Conservation (phyloP, 1,140 invertebrate genomes). For the Drosophila nigromelanica region DNA sequence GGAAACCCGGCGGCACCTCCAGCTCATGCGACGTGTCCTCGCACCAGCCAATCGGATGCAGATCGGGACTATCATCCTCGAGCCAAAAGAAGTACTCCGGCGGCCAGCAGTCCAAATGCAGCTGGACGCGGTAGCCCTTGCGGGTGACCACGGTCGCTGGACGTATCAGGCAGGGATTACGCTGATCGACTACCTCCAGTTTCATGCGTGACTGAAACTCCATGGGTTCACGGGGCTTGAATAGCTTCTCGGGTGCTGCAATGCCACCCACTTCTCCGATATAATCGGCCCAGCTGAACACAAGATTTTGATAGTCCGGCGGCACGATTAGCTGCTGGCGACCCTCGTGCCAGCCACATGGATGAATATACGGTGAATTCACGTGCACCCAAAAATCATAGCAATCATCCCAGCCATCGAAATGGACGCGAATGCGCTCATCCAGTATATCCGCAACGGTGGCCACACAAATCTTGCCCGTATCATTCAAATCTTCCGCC, state of each 20-base stretch:
- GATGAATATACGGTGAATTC: conserved; percentile 96
- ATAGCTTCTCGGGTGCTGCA: conserved; percentile 92
- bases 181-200: conserved; percentile 95
- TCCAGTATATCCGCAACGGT: conserved; percentile 93
- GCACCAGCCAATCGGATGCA: conserved; percentile 97
- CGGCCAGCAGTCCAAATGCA: conserved; percentile 97
- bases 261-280: conserved; percentile 88
- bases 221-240: conserved; percentile 90
- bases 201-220: conserved; percentile 95
- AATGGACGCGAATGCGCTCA: conserved; percentile 94
- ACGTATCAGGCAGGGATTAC: conserved; percentile 90
- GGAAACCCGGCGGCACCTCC: conserved; percentile 89
- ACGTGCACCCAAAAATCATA: conserved; percentile 97
- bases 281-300: conserved; percentile 94
- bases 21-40: conserved; percentile 93
- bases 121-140: conserved; percentile 90
- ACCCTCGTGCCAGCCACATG: conserved; percentile 95
- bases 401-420: conserved; percentile 96
- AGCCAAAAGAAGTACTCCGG: conserved; percentile 94
- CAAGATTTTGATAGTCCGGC: conserved; percentile 87
- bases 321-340: conserved; percentile 92
- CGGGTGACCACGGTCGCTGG: conserved; percentile 93
- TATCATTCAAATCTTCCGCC: conserved; percentile 96
- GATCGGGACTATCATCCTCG: conserved; percentile 94
- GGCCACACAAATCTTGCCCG: conserved; percentile 93